A percentile compares a stretch with the other conserved stretches of the same genome.
Evolutionary conservation across 2,888 invertebrate species (phyloP).

Genomic region (Malacosoma neustria): DNA sequence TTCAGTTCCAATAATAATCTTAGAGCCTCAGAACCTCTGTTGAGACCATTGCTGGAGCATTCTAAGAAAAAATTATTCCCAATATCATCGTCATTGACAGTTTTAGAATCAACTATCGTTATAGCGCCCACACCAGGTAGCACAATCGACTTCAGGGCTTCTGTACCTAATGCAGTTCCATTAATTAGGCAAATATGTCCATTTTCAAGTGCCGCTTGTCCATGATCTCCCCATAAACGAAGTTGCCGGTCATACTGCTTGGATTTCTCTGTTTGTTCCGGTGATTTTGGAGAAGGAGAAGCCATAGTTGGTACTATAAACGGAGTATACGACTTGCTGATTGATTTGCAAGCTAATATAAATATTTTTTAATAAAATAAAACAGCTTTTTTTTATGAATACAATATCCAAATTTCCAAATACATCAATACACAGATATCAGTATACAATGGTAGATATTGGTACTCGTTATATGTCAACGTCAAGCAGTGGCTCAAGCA

Average conservation of each 20-base stretch:
- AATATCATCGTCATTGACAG: conserved; percentile 90
- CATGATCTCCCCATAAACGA: conserved; percentile 99
- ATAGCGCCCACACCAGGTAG: conserved; percentile 95
- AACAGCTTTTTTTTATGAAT: no score
- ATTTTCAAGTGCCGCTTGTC: conserved; percentile 90
- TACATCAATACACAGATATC: no score
- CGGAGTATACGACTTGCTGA: no score
- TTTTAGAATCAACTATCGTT: conserved; percentile 93
- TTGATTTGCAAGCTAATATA: no score
- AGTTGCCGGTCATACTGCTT: conserved; percentile 89
- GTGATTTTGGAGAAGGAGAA: conserved; percentile 82
- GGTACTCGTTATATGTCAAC: no score
- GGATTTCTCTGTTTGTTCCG: conserved; percentile 82
- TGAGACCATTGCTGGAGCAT: conserved; percentile 84
- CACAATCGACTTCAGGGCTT: conserved; percentile 95
- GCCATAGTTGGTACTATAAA: no score
- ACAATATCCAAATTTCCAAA: no score
- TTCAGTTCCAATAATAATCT: conserved; percentile 91
- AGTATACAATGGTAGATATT: no score
- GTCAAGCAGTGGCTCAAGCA: no score
- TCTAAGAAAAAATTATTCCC: conserved; percentile 97
- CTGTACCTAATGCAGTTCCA: conserved; percentile 94
- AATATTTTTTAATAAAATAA: no score
- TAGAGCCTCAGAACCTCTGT: conserved; percentile 89
- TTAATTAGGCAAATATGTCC: conserved; percentile 95